Conservation (phyloP, 2,888 invertebrate genomes). For the Chymomyza caudatula region DNA sequence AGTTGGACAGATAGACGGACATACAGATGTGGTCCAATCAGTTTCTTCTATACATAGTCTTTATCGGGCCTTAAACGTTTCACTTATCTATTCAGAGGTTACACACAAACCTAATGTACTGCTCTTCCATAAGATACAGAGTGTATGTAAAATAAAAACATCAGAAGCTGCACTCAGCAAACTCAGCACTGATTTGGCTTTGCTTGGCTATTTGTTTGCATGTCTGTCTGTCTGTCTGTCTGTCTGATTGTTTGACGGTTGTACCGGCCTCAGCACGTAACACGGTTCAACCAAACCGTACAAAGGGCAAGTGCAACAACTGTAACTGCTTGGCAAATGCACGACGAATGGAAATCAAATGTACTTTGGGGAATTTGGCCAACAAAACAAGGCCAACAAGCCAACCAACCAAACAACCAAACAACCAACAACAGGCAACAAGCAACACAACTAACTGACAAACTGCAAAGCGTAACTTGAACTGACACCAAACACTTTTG, state of each 20-base stretch:
- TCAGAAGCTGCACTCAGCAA: neutral
- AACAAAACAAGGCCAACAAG: neutral
- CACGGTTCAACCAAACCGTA: neutral
- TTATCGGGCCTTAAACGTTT: no score
- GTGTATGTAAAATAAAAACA: neutral
- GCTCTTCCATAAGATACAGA: neutral
- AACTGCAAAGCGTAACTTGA: conserved; percentile 4
- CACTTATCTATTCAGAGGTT: neutral
- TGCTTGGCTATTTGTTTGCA: neutral
- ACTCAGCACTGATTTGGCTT: neutral
- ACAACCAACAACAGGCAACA: neutral
- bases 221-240: neutral
- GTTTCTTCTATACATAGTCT: no score
- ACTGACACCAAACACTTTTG: neutral
- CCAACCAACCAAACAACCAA: neutral
- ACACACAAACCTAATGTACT: neutral
- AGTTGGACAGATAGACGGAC: no score
- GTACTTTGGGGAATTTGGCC: conserved; percentile 16
- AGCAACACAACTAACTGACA: neutral
- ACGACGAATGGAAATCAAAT: conserved; percentile 25
- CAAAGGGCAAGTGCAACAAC: neutral
- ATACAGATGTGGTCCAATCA: no score
- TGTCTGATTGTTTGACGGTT: neutral
- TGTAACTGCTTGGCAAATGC: neutral
- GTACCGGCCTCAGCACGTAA: neutral